Percentiles rank a stretch among this genome's conserved stretches.
Conservation (phyloP, 1,140 invertebrate genomes). For the Belonocnema kinseyi region DNA sequence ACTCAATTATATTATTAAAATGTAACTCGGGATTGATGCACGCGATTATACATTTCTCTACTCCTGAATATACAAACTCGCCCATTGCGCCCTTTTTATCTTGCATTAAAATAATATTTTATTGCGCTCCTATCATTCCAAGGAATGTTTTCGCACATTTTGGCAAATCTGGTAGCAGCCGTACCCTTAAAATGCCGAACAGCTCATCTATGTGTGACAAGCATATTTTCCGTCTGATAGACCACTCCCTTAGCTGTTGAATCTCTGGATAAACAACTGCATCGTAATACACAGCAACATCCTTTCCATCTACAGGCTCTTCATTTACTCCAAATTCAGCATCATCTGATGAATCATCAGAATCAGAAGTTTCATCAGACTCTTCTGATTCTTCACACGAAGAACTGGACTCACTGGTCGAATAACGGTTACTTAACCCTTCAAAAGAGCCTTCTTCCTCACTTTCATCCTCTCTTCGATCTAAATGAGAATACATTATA, state of each 20-base stretch:
- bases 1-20: constrained; percentile 38
- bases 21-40: constrained; percentile 40
- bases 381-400: no score
- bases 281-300: neutral
- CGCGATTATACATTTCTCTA: constrained; percentile 29
- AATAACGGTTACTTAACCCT: no score
- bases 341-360: neutral
- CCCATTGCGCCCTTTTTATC: constrained; percentile 1
- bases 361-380: neutral
- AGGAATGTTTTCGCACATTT: constrained; percentile 39
- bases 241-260: neutral
- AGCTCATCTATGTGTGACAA: constrained; percentile 20
- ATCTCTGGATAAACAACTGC: neutral
- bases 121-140: constrained; percentile 9
- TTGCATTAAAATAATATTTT: constrained; percentile 30
- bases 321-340: neutral
- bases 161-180: constrained; percentile 21
- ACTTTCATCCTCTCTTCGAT: neutral
- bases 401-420: no score
- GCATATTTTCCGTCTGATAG: neutral
- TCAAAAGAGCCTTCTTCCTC: neutral
- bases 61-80: constrained; percentile 48
- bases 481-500: no score
- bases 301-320: neutral
- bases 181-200: constrained; percentile 34